Conservation (phyloP, 2,797 vertebrate species). For the Propithecus perrieri region DNA sequence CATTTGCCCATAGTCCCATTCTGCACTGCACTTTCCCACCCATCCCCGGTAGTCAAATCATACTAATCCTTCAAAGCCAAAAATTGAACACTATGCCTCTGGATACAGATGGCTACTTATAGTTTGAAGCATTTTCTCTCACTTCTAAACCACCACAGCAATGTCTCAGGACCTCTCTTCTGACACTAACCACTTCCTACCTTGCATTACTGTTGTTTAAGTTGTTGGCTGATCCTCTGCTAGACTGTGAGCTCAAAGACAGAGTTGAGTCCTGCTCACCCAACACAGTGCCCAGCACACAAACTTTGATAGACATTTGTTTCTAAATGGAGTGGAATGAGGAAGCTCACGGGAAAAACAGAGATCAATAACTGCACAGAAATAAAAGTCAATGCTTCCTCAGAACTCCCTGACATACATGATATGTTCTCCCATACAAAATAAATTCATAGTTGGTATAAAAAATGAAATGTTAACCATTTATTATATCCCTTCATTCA, state of each 20-base stretch:
- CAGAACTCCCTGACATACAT: not conserved
- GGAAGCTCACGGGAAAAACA: not conserved
- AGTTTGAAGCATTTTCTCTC: conserved; percentile 2
- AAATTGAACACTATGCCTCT: not conserved
- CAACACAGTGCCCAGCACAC: not conserved
- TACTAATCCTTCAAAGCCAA: not conserved
- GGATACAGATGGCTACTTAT: not conserved
- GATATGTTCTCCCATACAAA: not conserved
- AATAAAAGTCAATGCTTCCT: not conserved
- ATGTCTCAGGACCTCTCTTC: not conserved
- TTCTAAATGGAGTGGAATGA: not conserved
- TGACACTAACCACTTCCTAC: not conserved
- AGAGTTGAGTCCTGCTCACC: not conserved
- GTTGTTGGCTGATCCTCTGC: not conserved
- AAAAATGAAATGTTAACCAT: not conserved
- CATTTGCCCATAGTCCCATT: not conserved
- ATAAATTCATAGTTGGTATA: not conserved
- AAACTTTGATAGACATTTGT: not conserved
- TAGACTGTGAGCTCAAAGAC: not conserved
- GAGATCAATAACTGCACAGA: not conserved
- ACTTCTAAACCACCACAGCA: not conserved
- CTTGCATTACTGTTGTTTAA: not conserved
- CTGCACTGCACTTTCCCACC: not conserved
- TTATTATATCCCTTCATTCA: not conserved
- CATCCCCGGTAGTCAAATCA: not conserved